phyloP scores from a whole-genome alignment of 1,140 invertebrate genomes.

The Bacillus rossius region DNA sequence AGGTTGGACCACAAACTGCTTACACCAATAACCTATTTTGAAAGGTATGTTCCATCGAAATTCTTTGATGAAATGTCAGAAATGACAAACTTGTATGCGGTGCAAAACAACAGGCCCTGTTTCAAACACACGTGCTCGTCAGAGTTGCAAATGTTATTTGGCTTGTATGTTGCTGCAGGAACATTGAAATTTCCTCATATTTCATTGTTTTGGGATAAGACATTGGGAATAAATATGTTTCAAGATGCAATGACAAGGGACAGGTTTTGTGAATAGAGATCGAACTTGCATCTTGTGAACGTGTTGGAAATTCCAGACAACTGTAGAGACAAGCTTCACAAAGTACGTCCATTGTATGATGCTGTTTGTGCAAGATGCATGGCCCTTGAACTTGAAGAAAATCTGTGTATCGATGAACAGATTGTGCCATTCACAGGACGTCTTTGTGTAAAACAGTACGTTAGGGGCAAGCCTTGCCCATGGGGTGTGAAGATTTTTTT shows the following conservation, averaged over 20 bases:
- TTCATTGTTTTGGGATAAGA: conserved; percentile 9
- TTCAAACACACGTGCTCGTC: too few relatives aligned
- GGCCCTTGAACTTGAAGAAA: conserved; percentile 15
- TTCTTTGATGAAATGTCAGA: too few relatives aligned
- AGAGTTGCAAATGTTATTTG: too few relatives aligned
- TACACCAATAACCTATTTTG: too few relatives aligned
- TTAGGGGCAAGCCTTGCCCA: neutral
- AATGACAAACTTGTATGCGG: too few relatives aligned
- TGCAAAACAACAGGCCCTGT: too few relatives aligned
- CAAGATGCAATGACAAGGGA: conserved; percentile 3
- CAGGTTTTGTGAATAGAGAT: conserved; percentile 9
- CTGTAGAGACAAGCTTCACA: conserved; percentile 4
- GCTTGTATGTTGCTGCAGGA: conserved; percentile 1
- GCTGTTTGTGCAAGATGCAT: neutral
- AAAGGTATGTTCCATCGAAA: too few relatives aligned
- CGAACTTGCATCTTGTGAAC: neutral
- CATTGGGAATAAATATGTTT: conserved; percentile 4
- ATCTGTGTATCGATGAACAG: conserved; percentile 28
- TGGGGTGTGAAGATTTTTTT: conserved; percentile 27
- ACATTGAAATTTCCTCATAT: conserved; percentile 7
- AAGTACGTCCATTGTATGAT: conserved; percentile 12
- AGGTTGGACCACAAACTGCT: too few relatives aligned
- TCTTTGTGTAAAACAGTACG: conserved; percentile 19
- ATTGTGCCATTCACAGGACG: conserved; percentile 31
- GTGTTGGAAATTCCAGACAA: neutral